phyloP scores from a whole-genome alignment of 2,113 vertebrate species.

The western clawed frog (Xenopus tropicalis) region DNA sequence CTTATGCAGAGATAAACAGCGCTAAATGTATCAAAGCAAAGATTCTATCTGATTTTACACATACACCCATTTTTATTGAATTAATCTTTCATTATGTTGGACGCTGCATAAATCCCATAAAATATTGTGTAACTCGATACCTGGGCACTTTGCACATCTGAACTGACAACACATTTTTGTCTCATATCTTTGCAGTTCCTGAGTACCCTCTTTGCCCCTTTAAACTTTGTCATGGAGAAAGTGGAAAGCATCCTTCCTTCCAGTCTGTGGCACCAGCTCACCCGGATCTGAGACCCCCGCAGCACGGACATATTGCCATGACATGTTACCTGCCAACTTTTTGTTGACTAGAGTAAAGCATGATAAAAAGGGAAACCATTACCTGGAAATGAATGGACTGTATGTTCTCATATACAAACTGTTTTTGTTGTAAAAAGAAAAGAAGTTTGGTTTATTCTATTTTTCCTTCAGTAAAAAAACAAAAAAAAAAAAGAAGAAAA shows the following conservation, averaged over 20 bases:
- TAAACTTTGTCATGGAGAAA: constrained; percentile 99
- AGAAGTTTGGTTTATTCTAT: constrained; percentile 78
- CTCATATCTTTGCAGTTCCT: constrained; percentile 78
- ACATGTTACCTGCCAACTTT: constrained; percentile 73
- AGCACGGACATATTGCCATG: constrained; percentile 49
- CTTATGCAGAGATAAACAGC: too few species aligned
- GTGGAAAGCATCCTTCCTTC: constrained; percentile 97
- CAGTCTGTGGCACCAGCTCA: constrained; percentile 97
- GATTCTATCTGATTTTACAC: too few species aligned
- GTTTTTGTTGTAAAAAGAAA: constrained; percentile 83
- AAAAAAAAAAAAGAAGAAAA: constrained; percentile 60
- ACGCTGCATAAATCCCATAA: too few species aligned
- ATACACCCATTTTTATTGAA: too few species aligned
- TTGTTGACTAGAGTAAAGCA: constrained; percentile 67
- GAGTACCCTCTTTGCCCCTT: constrained; percentile 94
- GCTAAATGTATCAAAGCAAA: too few species aligned
- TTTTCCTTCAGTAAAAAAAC: constrained; percentile 78
- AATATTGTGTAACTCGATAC: too few species aligned
- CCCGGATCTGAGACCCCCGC: constrained; percentile 78
- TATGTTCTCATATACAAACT: constrained; percentile 81
- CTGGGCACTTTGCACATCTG: too few species aligned
- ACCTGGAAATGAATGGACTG: constrained; percentile 69
- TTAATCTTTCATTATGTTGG: too few species aligned
- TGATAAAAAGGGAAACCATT: constrained; percentile 72
- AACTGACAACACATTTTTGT: not conserved